A percentile compares a stretch with the other conserved stretches of the same genome.
Evolutionary conservation across 2,888 invertebrate species (phyloP).

Genomic region (Miltochrista miniata): DNA sequence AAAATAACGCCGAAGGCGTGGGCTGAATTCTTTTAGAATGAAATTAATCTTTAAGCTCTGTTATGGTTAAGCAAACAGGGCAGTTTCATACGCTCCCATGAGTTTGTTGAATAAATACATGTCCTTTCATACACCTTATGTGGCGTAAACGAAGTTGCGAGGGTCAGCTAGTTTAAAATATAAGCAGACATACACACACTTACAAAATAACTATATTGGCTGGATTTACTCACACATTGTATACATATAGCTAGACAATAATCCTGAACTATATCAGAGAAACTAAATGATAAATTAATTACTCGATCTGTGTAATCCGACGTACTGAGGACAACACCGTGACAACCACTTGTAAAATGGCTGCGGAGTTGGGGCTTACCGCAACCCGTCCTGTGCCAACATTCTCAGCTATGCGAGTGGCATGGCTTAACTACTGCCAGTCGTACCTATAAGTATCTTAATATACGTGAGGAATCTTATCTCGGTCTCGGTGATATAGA

Average conservation of each 20-base stretch:
- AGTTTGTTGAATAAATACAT: no score
- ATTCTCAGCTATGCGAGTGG: constrained; percentile 59
- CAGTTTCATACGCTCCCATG: no score
- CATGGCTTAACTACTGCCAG: constrained; percentile 38
- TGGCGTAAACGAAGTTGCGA: no score
- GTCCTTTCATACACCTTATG: no score
- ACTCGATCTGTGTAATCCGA: constrained; percentile 32
- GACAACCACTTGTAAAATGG: constrained; percentile 60
- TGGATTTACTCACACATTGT: background rate
- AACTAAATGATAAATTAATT: constrained; percentile 29
- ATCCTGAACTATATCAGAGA: background rate
- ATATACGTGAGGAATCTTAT: constrained; percentile 21
- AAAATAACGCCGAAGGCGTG: no score
- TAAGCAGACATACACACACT: no score
- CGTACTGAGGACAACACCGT: constrained; percentile 51
- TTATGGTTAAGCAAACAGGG: no score
- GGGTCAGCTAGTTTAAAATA: no score
- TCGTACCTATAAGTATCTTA: constrained; percentile 25
- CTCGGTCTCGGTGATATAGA: constrained; percentile 7
- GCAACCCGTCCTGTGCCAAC: constrained; percentile 55
- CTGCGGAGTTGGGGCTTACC: constrained; percentile 55
- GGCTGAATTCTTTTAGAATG: no score
- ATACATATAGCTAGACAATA: background rate
- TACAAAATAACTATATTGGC: no score
- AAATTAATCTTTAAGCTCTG: no score